These are phyloP conservation scores for Dione vanillae DNA, from an alignment of 2,888 invertebrate genomes.

Conservation along the genomic window DNA sequence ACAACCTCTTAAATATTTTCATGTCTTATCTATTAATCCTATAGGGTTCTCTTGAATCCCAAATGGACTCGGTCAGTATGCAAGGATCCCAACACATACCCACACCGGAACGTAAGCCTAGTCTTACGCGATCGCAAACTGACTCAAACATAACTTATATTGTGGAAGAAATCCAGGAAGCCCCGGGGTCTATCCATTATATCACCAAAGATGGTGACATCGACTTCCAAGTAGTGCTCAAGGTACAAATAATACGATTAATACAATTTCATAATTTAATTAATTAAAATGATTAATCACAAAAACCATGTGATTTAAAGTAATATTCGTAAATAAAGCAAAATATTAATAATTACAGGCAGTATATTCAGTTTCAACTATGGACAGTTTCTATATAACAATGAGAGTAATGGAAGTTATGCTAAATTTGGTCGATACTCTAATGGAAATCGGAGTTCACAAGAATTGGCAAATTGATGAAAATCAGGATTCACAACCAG, in stretches of 20 bases:
- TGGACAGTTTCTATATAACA: constrained; percentile 93
- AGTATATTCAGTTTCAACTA: constrained; percentile 92
- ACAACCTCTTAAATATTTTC: no score
- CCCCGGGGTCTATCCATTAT: constrained; percentile 94
- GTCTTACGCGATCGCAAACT: constrained; percentile 93
- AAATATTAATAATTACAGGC: constrained; percentile 83
- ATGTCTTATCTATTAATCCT: neutral
- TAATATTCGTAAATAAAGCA: neutral
- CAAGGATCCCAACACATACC: constrained; percentile 84
- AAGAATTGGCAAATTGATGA: constrained; percentile 79
- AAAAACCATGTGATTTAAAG: no score
- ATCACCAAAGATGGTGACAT: constrained; percentile 98
- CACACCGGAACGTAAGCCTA: constrained; percentile 87
- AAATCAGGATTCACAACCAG: constrained; percentile 70
- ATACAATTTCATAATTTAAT: no score
- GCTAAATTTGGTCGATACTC: constrained; percentile 94
- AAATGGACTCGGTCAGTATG: constrained; percentile 89
- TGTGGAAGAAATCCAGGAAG: constrained; percentile 93
- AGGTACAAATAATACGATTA: constrained; percentile 76
- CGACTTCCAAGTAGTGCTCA: constrained; percentile 93
- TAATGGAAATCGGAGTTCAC: constrained; percentile 95
- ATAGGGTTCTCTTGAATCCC: constrained; percentile 93
- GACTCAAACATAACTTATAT: constrained; percentile 96
- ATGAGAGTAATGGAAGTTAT: constrained; percentile 96
- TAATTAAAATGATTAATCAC: no score